These are phyloP conservation scores for Catostylus mosaicus DNA, from an alignment of 30 jellyfish, hydroid and myxozoan species.

Conservation along the genomic window DNA sequence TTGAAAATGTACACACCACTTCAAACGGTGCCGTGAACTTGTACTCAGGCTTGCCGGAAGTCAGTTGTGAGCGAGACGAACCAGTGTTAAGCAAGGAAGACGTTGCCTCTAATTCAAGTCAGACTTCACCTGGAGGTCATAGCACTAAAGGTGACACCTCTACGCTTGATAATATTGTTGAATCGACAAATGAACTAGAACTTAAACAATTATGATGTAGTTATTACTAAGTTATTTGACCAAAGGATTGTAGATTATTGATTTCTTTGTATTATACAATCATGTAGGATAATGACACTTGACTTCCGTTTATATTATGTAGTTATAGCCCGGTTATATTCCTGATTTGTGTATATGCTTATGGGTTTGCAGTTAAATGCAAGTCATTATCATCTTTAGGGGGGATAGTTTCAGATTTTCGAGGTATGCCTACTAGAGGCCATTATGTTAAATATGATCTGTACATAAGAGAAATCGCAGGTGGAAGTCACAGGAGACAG, in stretches of 20 bases:
- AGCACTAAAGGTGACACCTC: conserved; percentile 12
- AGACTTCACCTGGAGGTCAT: conserved; percentile 25
- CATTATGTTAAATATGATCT: no score
- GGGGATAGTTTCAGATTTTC: no score
- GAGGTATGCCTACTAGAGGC: no score
- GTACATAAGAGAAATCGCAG: no score
- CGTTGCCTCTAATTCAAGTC: conserved; percentile 29
- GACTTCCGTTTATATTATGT: background rate
- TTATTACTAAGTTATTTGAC: background rate
- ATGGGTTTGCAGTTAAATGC: no score
- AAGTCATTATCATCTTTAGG: no score
- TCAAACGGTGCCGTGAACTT: conserved; percentile 68
- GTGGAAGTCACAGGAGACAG: no score
- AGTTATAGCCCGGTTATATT: no score
- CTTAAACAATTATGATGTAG: no score
- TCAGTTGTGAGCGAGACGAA: conserved; percentile 79
- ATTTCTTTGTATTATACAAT: background rate
- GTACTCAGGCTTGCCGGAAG: conserved; percentile 87
- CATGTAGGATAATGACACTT: background rate
- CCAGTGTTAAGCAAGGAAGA: conserved; percentile 41
- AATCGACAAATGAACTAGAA: background rate
- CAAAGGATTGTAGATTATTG: background rate
- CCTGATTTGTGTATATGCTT: no score
- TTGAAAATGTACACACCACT: conserved; percentile 80
- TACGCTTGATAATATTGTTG: conserved; percentile 3